phyloP scores from a whole-genome alignment of 2,888 invertebrate genomes.

The Suillia variegata region DNA sequence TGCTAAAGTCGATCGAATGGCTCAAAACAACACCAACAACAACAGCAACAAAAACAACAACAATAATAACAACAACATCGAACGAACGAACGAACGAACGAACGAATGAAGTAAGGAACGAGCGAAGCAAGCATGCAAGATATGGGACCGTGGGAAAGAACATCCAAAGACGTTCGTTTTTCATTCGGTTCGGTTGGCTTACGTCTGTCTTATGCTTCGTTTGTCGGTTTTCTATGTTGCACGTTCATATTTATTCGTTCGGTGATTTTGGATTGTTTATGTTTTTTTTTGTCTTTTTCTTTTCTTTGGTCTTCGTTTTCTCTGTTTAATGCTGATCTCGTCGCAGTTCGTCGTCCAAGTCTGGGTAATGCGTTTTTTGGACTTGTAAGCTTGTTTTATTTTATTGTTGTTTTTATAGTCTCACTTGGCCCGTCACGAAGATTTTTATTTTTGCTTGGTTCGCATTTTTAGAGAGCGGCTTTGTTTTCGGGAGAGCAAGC shows the following conservation, averaged over 20 bases:
- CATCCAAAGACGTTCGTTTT: conserved; percentile 51
- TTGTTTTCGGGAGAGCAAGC: conserved; percentile 3
- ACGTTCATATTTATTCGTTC: too few species aligned
- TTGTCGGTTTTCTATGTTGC: too few species aligned
- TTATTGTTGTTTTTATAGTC: background rate
- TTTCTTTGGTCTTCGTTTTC: conserved; percentile 20
- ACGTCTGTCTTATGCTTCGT: conserved; percentile 26
- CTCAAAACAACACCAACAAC: too few species aligned
- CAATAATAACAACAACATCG: too few species aligned
- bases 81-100: conserved; percentile 15
- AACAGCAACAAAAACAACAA: too few species aligned
- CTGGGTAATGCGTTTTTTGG: too few species aligned
- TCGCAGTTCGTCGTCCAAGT: background rate
- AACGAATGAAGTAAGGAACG: conserved; percentile 5
- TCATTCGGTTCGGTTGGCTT: conserved; percentile 40
- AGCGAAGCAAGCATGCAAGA: conserved; percentile 42
- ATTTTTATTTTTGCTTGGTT: conserved; percentile 13
- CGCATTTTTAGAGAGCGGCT: conserved; percentile 15
- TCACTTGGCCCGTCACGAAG: background rate
- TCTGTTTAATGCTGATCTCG: background rate
- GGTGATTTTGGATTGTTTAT: conserved; percentile 18
- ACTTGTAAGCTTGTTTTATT: background rate
- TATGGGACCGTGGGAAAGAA: conserved; percentile 62
- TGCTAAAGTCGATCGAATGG: conserved; percentile 43
- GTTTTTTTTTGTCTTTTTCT: conserved; percentile 24